Evolutionary conservation across 2,113 vertebrate species (phyloP).

Genomic region (Elephantulus edwardii): DNA sequence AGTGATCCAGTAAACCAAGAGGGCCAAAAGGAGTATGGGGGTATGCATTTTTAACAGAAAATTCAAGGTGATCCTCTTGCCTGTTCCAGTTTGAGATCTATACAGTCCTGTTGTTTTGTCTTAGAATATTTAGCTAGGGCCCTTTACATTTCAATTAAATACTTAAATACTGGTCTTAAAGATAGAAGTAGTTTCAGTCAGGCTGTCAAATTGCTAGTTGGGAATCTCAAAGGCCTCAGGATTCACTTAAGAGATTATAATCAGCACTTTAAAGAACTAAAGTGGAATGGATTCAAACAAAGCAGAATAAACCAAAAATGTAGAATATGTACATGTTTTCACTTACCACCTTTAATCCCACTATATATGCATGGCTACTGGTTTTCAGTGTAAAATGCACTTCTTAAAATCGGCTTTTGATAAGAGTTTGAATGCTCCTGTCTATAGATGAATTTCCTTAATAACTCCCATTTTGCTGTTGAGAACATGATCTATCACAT

Average conservation of each 20-base stretch:
- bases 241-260: not conserved
- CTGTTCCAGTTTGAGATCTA: not conserved
- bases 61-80: not conserved
- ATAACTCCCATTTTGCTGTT: not conserved
- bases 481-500: not conserved
- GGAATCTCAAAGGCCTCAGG: not conserved
- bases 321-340: not conserved
- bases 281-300: not conserved
- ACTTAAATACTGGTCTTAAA: not conserved
- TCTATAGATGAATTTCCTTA: not conserved
- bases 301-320: not conserved
- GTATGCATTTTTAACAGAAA: not conserved
- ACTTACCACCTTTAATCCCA: accelerated
- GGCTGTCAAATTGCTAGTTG: not conserved
- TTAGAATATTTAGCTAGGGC: not conserved
- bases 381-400: not conserved
- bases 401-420: not conserved
- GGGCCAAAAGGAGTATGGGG: not conserved
- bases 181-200: not conserved
- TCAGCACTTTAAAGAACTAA: not conserved
- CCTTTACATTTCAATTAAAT: no score
- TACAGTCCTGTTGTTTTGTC: not conserved
- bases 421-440: not conserved
- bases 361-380: not conserved
- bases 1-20: not conserved